Evolutionary conservation across 2,113 vertebrate species (phyloP), one percentile per base, ranked within the genome.

Genomic region (Mirza zaza): DNA sequence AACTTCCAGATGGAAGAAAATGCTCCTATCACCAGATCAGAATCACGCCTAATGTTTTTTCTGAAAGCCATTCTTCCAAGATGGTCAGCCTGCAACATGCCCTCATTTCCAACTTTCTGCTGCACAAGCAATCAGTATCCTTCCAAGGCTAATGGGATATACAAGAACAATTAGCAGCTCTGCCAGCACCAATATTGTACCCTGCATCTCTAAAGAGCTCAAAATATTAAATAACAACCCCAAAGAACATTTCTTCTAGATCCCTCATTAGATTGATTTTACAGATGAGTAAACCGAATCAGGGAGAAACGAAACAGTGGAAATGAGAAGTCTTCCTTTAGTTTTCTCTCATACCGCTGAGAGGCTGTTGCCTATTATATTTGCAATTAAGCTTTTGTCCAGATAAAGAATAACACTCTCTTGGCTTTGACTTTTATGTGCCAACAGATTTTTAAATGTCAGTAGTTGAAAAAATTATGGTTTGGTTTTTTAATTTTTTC

Each of bases 171-270:
- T 97, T 81, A 94, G 93, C 93, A 61, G 87, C 55, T 87, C 71
- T 95, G 52, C 88, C 79, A 90, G 67, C 71, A 77, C 50, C 59
- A 92, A 6, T 73, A 42, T 12, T 92, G n/a, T 77, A 71, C 57
- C 36, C 75, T 91, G 92, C 36, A 79, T 77, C 91, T 96, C 91
- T 86, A 75, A 94, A 97, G 77, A 80, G 83, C 65, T 91, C 39
- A 21, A 96, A 96, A 97, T 96, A 96, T 95, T 95, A 97, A 97
- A 88, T 42, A 88, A 86, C 57, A 67, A 92, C n/a, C 63, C 65
- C 15, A 88, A 91, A 95, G 67, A 91, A 91, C 63, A 65, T 83
- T 96, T 87, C 76, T 97, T 27, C 61, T 65, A 25, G 89, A 68
- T 87, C 59, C 25, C 75, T 97, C 59, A 91, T 76, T 90, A 95